Evolutionary conservation across 2,113 vertebrate species (phyloP).

Genomic region (sheep (Ovis aries)): DNA sequence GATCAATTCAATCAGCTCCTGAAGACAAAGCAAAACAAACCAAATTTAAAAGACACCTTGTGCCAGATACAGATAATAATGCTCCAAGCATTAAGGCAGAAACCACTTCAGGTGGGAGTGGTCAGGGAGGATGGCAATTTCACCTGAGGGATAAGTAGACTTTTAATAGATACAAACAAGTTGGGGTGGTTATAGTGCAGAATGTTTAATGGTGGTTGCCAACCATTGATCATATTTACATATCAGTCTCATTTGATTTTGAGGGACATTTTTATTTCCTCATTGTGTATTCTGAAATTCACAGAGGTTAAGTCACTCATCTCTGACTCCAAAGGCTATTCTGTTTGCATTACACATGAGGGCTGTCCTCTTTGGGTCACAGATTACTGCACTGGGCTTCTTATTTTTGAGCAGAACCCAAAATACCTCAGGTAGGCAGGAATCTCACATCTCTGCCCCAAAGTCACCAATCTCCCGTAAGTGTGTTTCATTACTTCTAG

Average conservation of each 20-base stretch:
- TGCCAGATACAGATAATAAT: neutral
- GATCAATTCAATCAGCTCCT: neutral
- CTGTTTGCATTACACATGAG: neutral
- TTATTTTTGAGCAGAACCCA: neutral
- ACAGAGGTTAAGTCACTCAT: neutral
- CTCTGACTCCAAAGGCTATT: neutral
- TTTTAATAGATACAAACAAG: neutral
- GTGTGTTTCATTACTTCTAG: neutral
- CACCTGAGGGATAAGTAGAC: neutral
- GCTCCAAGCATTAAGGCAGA: neutral
- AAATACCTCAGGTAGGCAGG: neutral
- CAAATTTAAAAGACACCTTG: neutral
- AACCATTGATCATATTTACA: neutral
- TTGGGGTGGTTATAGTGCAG: neutral
- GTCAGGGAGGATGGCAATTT: neutral
- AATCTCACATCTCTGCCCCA: neutral
- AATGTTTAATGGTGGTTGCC: neutral
- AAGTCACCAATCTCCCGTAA: neutral
- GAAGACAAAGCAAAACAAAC: neutral
- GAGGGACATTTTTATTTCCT: neutral
- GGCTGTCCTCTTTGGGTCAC: neutral
- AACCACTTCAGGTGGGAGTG: neutral
- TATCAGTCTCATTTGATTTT: neutral
- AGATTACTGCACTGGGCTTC: neutral
- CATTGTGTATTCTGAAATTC: neutral